Base-by-base conservation (phyloP, 2,888 invertebrate genomes). In the Lasioglossum calceatum region DNA sequence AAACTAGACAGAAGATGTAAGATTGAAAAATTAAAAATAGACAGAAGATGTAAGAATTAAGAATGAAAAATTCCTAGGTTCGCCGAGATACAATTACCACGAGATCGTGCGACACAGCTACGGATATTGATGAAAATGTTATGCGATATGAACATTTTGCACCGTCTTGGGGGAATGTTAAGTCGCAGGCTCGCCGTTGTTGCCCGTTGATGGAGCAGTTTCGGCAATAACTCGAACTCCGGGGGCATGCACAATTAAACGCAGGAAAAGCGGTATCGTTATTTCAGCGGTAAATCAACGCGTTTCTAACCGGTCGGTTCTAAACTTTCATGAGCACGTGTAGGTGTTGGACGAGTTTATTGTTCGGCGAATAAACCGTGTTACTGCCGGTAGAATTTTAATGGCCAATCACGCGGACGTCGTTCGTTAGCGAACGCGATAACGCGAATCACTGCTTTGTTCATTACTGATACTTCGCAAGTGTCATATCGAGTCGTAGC, bases 231-330 rank as follows among this genome's bases (percentile, higher is more conserved):
- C 71, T 83, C 75, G 50, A 72, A 72, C 81, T 76, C 72, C 27
- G n/a, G 27, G 61, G 54, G 8, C 83, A 72, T 76, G 81, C 81
- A 81, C 76, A 72, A 83, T 81, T 71, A 75, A 83, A 80, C 74
- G 71, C 74, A 79, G 54, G 47, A 36, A 71, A 47, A 70, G 70
- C 70, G 70, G 39, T 70, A 4, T 70, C 70, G 70, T 70, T 70
- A 50, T 67, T 67, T 42, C 64, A 32, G 73, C 74, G 74, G 74
- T 70, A 50, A 79, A 73, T 54, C 78, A 47, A 64, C 47, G 78
- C 36, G 77, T 79, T 79, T 32, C 54, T 54, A 36, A 58, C 50
- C 42, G 36, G 4, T 19, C n/a, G 19, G 71, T 73, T 50, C 50
- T 50, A 36, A 77, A 81, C 32, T 77, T 72, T 61, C 73, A 50